Evolutionary conservation across 1,140 invertebrate species (phyloP), one percentile per base, ranked within the genome.

Genomic region (Ylistrum balloti): DNA sequence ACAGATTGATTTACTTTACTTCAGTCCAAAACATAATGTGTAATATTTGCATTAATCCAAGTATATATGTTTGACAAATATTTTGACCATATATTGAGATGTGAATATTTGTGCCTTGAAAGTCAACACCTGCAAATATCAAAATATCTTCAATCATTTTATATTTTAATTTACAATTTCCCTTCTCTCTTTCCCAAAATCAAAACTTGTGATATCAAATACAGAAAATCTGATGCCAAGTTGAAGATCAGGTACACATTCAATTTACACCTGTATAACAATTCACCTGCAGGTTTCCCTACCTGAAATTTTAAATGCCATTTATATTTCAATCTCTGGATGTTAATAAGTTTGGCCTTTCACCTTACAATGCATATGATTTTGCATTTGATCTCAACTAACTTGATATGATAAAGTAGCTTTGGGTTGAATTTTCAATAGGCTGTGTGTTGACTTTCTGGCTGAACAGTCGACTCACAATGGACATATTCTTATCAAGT

Each of bases 251-350:
- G 9, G 22, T 74, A 17, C n/a, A 28, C 56, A 74, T 74, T 74
- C n/a, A 5, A 74, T 74, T 74, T 74, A 74, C 28, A n/a, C 28
- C 9, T 74, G 56, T 74, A 28, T 74, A 28, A 22, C n/a, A 28
- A 74, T n/a, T 17, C 56, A 74, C 22, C 9, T 74, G 22, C n/a
- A 74, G n/a, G 56, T 74, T 74, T 74, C 56, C 28, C 56, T 28
- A 17, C 28, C 17, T 28, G 22, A 74, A 74, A 74, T 74, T 74
- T 74, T 74, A 74, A 74, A 74, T 74, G 56, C n/a, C 56, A 74
- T 74, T 74, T 74, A 74, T 28, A 74, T 74, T 74, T 28, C 56
- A 74, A 74, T 74, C 56, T 11, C 56, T 28, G n/a, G 56, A 74
- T 74, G n/a, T 74, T 28, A 74, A 74, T 74, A 74, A 17, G n/a